Evolutionary conservation across 2,797 vertebrate species (phyloP), one percentile per base, ranked within the genome.

Genomic region (Vespertilio murinus): DNA sequence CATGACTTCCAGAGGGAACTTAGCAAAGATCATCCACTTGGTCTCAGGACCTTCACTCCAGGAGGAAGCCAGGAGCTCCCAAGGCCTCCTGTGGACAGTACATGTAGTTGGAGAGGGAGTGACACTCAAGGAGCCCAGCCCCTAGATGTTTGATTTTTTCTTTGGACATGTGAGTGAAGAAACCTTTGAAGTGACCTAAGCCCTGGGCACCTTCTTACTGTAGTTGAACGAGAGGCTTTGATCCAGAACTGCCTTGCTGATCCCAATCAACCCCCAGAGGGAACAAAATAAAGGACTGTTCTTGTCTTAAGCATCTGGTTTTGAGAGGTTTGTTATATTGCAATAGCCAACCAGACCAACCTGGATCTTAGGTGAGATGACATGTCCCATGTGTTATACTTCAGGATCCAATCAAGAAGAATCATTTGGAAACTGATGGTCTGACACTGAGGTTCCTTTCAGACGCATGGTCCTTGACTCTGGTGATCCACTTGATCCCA

Each of bases 401-500:
- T 56, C 56, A 54, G 49, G 22, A 25, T n/a, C 38, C 16, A 28
- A 6, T 52, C 23, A 54, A 38, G 79, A 87, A 56, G 40, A 33
- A 18, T n/a, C 45, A 38, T 45, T 56, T 20, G 23, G n/a, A 74
- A 88, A 35, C 28, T 12, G 17, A 20, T 6, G 56, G 30, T 47
- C 22, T 54, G 14, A n/a, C 8, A 14, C 8, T 10, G 33, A 16
- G 52, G 7, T 35, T 22, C 10, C 28, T 49, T 35, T 23, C 5
- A 28, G 35, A 23, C 5, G 22, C 17, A 2, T 11, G 25, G 25
- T 35, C 18, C n/a, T 67, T 47, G 45, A 64, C 42, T 40, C 12
- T 1, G 6, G 18, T n/a, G 35, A 40, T 0, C 16, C 47, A 45
- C 8, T 1, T 0, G 0, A 3, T 14, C 33, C 40, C 7, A 0